Evolutionary conservation across 2,113 vertebrate genomes (phyloP).

Genomic region (Chionis minor): DNA sequence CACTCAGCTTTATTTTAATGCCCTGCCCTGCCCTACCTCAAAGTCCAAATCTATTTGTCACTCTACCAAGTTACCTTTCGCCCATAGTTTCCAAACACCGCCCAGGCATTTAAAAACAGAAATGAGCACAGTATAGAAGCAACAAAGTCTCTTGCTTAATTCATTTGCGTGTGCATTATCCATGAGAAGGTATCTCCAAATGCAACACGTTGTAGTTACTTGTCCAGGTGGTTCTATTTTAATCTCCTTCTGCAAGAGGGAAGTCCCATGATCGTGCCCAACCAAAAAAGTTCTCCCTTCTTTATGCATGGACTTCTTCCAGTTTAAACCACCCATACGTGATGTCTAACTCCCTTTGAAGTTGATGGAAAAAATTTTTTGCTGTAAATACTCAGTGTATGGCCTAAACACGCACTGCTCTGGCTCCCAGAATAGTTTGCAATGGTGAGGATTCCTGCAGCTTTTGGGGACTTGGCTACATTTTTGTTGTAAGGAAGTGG

Average conservation of each 20-base stretch:
- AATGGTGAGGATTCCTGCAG: not conserved
- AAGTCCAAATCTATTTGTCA: conserved; percentile 31
- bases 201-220: not conserved
- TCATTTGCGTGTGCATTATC: not conserved
- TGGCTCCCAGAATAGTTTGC: not conserved
- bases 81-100: conserved; percentile 1
- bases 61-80: not conserved
- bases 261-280: not conserved
- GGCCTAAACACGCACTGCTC: not conserved
- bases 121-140: not conserved
- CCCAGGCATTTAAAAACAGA: conserved; percentile 36
- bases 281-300: not conserved
- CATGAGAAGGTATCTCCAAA: not conserved
- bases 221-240: conserved; percentile 34
- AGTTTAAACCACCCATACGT: not conserved
- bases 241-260: not conserved
- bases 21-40: conserved; percentile 16
- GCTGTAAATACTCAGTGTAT: not conserved
- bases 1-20: not conserved
- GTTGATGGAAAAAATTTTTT: not conserved
- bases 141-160: conserved; percentile 29
- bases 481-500: conserved; percentile 10
- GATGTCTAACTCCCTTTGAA: conserved; percentile 22
- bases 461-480: not conserved
- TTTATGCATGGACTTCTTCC: conserved; percentile 16